Percentiles rank a stretch among this genome's conserved stretches.
Evolutionary conservation across 2,113 vertebrate species (phyloP).

Genomic region (Todiramphus saurophagus): DNA sequence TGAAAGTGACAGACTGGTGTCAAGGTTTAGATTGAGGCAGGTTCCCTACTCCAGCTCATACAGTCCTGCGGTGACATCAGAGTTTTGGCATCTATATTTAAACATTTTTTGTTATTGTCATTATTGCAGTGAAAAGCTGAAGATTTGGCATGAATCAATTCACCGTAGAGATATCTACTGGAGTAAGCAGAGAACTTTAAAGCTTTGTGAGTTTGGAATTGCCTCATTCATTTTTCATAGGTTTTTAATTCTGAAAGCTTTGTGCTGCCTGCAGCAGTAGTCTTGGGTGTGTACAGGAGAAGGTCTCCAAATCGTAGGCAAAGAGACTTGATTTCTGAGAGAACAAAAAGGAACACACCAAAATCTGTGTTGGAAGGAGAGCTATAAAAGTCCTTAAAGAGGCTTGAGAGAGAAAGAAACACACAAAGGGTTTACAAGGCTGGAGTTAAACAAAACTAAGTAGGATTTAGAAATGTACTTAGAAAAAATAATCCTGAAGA

Average conservation of each 20-base stretch:
- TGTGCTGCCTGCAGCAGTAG: neutral
- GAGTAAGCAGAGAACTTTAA: constrained; percentile 1
- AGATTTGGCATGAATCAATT: neutral
- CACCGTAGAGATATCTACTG: neutral
- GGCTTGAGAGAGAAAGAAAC: neutral
- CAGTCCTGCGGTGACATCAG: neutral
- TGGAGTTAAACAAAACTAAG: constrained; percentile 16
- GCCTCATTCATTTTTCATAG: neutral
- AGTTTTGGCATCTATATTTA: neutral
- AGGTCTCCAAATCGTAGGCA: neutral
- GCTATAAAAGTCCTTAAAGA: neutral
- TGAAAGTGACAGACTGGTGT: neutral
- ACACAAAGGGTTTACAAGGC: neutral
- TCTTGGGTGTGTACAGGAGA: neutral
- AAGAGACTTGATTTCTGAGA: neutral
- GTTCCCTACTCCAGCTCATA: neutral
- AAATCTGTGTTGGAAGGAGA: neutral
- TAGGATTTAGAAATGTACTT: constrained; percentile 31
- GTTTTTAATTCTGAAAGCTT: neutral
- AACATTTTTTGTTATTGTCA: neutral
- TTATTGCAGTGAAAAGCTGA: neutral
- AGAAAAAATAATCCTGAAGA: constrained; percentile 24
- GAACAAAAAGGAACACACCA: neutral
- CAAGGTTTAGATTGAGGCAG: neutral
- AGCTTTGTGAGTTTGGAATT: neutral